phyloP scores from a whole-genome alignment of 2,113 vertebrate genomes.

The Aegotheles bennettii region DNA sequence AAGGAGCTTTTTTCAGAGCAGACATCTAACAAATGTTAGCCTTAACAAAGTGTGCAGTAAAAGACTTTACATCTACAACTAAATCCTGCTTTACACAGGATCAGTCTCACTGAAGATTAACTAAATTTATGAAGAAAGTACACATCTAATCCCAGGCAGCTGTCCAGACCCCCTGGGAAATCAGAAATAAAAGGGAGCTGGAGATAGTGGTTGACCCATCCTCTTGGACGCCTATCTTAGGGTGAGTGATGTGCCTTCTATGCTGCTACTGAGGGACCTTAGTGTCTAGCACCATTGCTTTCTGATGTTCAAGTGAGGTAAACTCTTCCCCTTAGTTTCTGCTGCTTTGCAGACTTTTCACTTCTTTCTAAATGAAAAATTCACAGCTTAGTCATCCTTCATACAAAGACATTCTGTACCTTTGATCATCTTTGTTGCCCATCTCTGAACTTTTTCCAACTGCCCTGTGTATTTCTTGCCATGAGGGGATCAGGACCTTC shows the following conservation, averaged over 20 bases:
- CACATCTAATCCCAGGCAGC: background rate
- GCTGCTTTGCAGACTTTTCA: background rate
- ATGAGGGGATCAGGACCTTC: background rate
- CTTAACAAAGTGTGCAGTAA: background rate
- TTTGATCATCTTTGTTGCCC: background rate
- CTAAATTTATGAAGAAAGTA: background rate
- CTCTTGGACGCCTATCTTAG: background rate
- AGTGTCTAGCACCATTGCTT: background rate
- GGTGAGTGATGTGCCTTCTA: background rate
- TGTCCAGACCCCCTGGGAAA: background rate
- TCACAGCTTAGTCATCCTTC: background rate
- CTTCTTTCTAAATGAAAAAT: background rate
- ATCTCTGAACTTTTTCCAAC: background rate
- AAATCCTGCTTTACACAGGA: background rate
- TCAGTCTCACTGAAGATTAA: background rate
- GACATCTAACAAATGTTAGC: background rate
- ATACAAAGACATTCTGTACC: background rate
- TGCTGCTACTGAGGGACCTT: background rate
- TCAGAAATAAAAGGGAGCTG: background rate
- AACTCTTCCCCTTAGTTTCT: background rate
- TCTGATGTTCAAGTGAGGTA: background rate
- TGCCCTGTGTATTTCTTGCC: background rate
- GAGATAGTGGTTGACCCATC: background rate
- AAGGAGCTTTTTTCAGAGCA: background rate
- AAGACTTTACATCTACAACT: background rate